Base-by-base conservation (phyloP, 1,140 invertebrate species). In the Copidosoma floridanum region DNA sequence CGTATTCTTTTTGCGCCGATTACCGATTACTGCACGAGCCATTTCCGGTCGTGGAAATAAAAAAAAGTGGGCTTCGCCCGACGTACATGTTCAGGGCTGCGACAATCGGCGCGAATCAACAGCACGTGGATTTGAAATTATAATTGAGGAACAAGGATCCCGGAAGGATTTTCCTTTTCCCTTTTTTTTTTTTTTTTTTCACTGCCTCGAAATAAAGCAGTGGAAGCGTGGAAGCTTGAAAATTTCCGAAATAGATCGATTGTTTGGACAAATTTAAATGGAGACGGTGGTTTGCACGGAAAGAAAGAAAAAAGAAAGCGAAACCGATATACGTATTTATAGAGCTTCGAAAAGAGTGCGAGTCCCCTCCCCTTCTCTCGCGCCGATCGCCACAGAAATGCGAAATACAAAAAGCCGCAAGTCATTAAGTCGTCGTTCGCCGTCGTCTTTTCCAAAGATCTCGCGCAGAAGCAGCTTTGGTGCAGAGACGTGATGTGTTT, bases 11-110 rank as follows among this genome's bases (percentile, higher is more conserved):
- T 50, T 29, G 47, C 41, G 12, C 29, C 65, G 54, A 75, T 76
- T 75, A 75, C 72, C 73, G 69, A 76, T 76, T 74, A 69, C 47
- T 32, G 46, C 38, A 76, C 73, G 72, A 70, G 51, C 66, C 66
- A 75, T 76, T 76, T 74, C 68, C 70, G 56, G 51, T 7, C 50
- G 55, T 35, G 58, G 48, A 38, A 61, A 64, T 60, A 58, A 72
- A 68, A 61, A 68, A 40, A 41, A 32, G 44, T 20, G 37, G 38
- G 40, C 48, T 64, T 71, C 68, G 69, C 62, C 48, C 16, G 51
- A 29, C 54, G 46, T 21, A 35, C 27, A n/a, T n/a, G n/a, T n/a
- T n/a, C n/a, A n/a, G n/a, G n/a, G n/a, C 35, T 65, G 58, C 68
- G 69, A 69, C 73, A 73, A 74, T 74, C 44, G 68, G 51, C 52